phyloP scores from a whole-genome alignment of 2,888 invertebrate species.

The Zelleria hepariella region DNA sequence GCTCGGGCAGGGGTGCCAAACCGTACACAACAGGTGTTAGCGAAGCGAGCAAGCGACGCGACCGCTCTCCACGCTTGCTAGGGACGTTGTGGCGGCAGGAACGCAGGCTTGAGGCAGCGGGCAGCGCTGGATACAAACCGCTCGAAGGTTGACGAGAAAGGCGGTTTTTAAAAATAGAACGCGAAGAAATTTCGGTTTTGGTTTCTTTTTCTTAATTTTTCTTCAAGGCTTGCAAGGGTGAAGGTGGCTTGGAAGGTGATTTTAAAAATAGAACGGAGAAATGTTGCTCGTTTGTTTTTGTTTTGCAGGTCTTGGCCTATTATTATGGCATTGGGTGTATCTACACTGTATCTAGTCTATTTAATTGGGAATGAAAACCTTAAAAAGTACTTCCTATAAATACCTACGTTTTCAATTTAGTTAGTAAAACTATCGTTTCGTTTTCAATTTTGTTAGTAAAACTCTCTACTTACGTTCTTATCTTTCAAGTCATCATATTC shows the following conservation, averaged over 20 bases:
- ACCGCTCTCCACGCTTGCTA: conserved; percentile 28
- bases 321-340: too few species aligned
- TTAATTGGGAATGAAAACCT: too few species aligned
- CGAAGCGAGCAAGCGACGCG: conserved; percentile 18
- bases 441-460: not conserved
- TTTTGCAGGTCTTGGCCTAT: too few species aligned
- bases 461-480: too few species aligned
- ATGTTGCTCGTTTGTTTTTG: too few species aligned
- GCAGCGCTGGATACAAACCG: not conserved
- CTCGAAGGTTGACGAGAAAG: not conserved
- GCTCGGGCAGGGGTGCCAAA: not conserved
- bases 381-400: too few species aligned
- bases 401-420: too few species aligned
- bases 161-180: conserved; percentile 15
- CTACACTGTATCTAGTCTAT: too few species aligned
- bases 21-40: conserved; percentile 12
- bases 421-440: too few species aligned
- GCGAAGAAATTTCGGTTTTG: not conserved
- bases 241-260: not conserved
- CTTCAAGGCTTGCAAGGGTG: not conserved
- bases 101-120: not conserved
- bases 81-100: conserved; percentile 30
- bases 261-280: too few species aligned
- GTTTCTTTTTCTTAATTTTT: not conserved
- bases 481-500: not conserved